Percentiles rank a stretch among this genome's conserved stretches.
Evolutionary conservation across 2,113 vertebrate species (phyloP).

Genomic region (Sceloporus tristichus): DNA sequence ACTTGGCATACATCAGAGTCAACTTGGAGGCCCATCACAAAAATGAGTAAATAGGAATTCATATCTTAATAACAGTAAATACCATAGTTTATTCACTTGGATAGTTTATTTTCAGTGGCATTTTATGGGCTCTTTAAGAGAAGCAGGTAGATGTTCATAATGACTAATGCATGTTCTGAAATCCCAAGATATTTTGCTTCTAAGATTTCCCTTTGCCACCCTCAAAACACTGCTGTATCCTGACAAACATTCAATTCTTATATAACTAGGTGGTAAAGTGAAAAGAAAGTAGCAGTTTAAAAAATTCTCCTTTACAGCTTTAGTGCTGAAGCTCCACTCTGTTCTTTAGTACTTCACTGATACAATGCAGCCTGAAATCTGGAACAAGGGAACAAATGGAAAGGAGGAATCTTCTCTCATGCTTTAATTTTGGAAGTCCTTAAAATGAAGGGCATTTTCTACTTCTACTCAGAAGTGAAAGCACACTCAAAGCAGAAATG

Average conservation of each 20-base stretch:
- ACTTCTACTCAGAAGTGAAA: background rate
- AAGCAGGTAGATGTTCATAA: slow-evolving; percentile 44
- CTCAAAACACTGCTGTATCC: slow-evolving; percentile 45
- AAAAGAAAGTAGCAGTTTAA: slow-evolving; percentile 63
- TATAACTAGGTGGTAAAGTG: slow-evolving; percentile 55
- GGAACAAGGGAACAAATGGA: background rate
- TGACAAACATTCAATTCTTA: slow-evolving; percentile 20
- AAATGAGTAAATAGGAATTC: too few relatives aligned
- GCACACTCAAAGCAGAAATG: background rate
- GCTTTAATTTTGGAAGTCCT: background rate
- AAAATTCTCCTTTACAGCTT: slow-evolving; percentile 60
- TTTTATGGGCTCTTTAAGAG: slow-evolving; percentile 65
- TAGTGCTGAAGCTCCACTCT: slow-evolving; percentile 58
- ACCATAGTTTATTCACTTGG: background rate
- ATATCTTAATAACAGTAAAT: slow-evolving; percentile 14
- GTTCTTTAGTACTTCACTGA: background rate
- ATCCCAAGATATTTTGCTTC: slow-evolving; percentile 38
- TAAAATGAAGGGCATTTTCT: background rate
- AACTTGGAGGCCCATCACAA: too few relatives aligned
- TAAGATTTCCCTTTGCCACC: slow-evolving; percentile 55
- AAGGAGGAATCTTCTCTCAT: background rate
- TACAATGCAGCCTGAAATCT: background rate
- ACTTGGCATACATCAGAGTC: too few relatives aligned
- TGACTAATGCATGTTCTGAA: slow-evolving; percentile 38
- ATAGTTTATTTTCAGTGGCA: slow-evolving; percentile 54